These are phyloP conservation scores for Vultur gryphus DNA, from an alignment of 2,797 vertebrate genomes.

Conservation along the genomic window DNA sequence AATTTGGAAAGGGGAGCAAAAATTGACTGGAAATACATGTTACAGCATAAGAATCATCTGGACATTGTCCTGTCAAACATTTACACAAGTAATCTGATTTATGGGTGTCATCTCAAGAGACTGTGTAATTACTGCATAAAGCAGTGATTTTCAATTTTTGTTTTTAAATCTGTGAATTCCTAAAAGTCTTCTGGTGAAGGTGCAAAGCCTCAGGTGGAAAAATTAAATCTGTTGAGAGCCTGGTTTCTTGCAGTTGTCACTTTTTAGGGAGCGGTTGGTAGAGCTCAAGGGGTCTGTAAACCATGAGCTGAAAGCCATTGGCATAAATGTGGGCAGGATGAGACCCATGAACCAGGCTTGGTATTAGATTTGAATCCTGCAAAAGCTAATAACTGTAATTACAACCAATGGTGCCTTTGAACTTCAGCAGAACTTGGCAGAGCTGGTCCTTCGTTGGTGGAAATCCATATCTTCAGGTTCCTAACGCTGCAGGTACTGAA, in stretches of 20 bases:
- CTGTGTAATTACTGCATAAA: not conserved
- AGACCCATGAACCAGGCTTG: not conserved
- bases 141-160: not conserved
- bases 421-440: not conserved
- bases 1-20: not conserved
- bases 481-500: not conserved
- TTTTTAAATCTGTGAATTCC: not conserved
- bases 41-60: not conserved
- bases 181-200: not conserved
- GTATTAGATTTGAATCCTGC: not conserved
- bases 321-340: not conserved
- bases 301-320: not conserved
- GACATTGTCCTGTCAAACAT: slow-evolving; percentile 42
- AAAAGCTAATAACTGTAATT: not conserved
- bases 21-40: not conserved
- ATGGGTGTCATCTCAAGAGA: not conserved
- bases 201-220: not conserved
- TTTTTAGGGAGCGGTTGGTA: not conserved
- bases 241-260: not conserved
- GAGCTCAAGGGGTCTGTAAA: not conserved
- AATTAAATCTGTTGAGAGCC: not conserved
- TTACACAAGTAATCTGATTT: not conserved
- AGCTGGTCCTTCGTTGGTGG: not conserved
- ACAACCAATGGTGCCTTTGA: not conserved
- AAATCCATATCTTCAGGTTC: not conserved